Percentiles rank a stretch among this genome's conserved stretches.
These are phyloP conservation scores for Lophochroa leadbeateri DNA, from an alignment of 2,113 vertebrate genomes.

Conservation along the genomic window DNA sequence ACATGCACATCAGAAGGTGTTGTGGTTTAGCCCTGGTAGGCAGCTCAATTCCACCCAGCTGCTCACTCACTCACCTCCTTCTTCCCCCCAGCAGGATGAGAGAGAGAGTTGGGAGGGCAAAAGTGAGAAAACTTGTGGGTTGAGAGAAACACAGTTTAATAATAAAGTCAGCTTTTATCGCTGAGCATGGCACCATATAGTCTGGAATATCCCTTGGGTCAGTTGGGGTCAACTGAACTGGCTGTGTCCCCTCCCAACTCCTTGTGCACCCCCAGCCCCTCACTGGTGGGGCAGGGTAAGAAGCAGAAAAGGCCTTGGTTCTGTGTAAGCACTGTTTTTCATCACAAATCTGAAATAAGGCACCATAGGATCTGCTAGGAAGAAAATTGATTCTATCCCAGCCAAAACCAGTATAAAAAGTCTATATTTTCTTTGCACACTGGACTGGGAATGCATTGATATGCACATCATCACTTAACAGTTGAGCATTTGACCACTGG, in stretches of 20 bases:
- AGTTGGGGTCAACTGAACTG: neutral
- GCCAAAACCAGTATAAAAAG: neutral
- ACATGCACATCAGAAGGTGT: neutral
- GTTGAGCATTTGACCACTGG: neutral
- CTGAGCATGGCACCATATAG: neutral
- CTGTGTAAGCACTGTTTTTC: neutral
- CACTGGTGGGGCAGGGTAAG: accelerated
- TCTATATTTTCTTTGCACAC: neutral
- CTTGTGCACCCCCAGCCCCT: neutral
- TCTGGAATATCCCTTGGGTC: neutral
- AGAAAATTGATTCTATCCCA: neutral
- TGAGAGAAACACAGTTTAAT: neutral
- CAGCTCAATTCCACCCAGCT: neutral
- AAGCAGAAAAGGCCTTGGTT: neutral
- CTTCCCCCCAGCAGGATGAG: accelerated
- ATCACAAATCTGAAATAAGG: neutral
- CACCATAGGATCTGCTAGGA: neutral
- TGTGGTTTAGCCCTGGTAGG: neutral
- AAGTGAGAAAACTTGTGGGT: neutral
- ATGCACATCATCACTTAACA: neutral
- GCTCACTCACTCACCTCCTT: neutral
- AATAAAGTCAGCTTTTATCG: neutral
- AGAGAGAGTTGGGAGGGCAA: neutral
- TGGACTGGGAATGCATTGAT: neutral
- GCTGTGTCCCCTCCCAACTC: neutral